Base-by-base conservation (phyloP, 1,140 invertebrate genomes). In the Microplitis mediator region DNA sequence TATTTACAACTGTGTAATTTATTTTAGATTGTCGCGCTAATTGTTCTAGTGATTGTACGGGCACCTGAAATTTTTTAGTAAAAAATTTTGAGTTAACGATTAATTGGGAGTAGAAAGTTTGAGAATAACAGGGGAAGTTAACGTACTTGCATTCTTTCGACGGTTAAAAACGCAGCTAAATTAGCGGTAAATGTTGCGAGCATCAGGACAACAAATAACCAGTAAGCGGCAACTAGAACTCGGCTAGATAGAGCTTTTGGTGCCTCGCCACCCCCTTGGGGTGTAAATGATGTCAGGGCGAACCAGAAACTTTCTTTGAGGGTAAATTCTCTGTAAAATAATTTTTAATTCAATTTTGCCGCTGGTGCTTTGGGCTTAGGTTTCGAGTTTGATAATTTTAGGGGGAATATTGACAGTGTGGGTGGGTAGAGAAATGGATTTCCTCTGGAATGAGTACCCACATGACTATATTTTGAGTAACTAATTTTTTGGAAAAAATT, bases 161-260 rank as follows among this genome's bases (percentile, higher is more conserved):
- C 97, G 0, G 97, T 99, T 0, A 99, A 89, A 84, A 99, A 98
- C 2, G 97, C 97, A 3, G 97, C 97, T 75, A 99, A 87, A 85
- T 99, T 99, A 4, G 97, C 97, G 0, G 97, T 99, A 84, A 99
- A 99, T 0, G 97, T 97, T 0, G 95, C 95, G 76, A 97, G 82
- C 94, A 97, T 97, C 1, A 97, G 88, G 0, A 97, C 95, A 3
- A 97, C 95, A 84, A 97, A 97, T 0, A 97, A 87, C 95, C 95
- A 97, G 82, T 97, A 97, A 11, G 95, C 95, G 1, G 95, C 95
- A 0, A 97, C 95, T 11, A 97, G 83, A 3, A 94, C 93, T 36
- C 95, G 87, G 4, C 93, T 94, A 0, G 94, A 95, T 9, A 96
- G 83, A 0, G 95, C 93, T 85, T 95, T 95, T 0, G 95, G 95